Percentiles rank a stretch among this genome's conserved stretches.
Conservation (phyloP, 2,113 vertebrate species). For the Trogon melanurus region DNA sequence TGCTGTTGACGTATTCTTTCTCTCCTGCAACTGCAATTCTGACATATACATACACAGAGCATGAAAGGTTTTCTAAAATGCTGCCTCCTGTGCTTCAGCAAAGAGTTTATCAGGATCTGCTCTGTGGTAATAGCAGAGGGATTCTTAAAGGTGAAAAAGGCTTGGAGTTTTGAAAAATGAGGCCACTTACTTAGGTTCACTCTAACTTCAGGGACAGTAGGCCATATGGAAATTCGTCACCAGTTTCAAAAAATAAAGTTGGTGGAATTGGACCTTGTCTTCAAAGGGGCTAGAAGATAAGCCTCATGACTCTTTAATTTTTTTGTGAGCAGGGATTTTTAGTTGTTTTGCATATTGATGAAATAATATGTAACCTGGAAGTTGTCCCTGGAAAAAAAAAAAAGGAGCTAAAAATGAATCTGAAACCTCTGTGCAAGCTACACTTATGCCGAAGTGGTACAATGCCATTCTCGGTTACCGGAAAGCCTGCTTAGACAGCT, state of each 20-base stretch:
- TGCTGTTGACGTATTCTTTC: background rate
- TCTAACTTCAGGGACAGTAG: background rate
- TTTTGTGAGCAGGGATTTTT: background rate
- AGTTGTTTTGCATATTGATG: background rate
- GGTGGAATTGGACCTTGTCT: background rate
- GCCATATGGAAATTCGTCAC: background rate
- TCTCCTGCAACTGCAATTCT: background rate
- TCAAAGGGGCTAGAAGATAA: background rate
- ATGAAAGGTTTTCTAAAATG: background rate
- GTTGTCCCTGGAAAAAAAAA: background rate
- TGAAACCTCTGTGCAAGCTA: background rate
- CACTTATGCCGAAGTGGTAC: accelerated
- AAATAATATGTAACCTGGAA: background rate
- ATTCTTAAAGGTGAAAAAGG: slow-evolving; percentile 15
- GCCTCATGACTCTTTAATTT: background rate
- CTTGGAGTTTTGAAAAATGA: background rate
- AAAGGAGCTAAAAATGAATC: background rate
- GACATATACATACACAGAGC: background rate
- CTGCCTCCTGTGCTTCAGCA: background rate
- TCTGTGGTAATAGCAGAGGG: background rate
- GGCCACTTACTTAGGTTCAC: background rate
- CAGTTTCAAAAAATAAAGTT: background rate
- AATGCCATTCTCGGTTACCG: background rate
- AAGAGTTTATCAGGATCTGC: background rate
- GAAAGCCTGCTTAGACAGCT: background rate